Conservation (phyloP, 1,140 invertebrate genomes). For the Scylla paramamosain region DNA sequence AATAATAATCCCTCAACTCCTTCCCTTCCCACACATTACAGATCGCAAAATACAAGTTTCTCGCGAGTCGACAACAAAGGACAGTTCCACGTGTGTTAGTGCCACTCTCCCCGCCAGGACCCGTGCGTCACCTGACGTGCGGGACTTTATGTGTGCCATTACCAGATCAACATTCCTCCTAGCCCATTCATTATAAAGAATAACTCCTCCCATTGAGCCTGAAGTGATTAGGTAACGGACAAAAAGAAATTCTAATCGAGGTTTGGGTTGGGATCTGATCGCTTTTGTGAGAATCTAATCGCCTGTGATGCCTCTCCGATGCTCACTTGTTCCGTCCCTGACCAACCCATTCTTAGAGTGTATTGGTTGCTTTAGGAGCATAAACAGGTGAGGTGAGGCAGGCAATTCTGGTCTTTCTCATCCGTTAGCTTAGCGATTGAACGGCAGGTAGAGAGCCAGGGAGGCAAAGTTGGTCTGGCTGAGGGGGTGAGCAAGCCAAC, state of each 20-base stretch:
- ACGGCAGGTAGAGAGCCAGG: background rate
- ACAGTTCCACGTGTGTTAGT: constrained; percentile 2
- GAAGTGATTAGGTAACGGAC: constrained; percentile 73
- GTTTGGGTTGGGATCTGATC: constrained; percentile 72
- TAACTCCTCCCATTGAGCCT: constrained; percentile 70
- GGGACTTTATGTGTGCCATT: constrained; percentile 63
- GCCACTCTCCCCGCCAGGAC: background rate
- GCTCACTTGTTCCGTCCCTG: constrained; percentile 73
- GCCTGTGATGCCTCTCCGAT: constrained; percentile 73
- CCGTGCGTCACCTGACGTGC: background rate
- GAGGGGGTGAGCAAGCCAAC: constrained; percentile 44
- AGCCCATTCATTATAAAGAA: constrained; percentile 71
- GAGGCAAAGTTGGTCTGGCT: constrained; percentile 41
- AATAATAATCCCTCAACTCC: background rate
- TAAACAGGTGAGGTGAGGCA: background rate
- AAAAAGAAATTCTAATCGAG: constrained; percentile 73
- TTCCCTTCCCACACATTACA: background rate
- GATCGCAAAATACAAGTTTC: constrained; percentile 14
- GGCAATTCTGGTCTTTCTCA: background rate
- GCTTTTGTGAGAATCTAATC: constrained; percentile 75
- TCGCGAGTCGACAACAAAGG: background rate
- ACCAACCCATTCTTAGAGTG: constrained; percentile 70
- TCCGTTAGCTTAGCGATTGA: background rate
- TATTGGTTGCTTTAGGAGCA: constrained; percentile 47
- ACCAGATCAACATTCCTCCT: constrained; percentile 69